Evolutionary conservation across 2,797 vertebrate genomes (phyloP), one percentile per base, ranked within the genome.

Genomic region (Saxicola maurus): DNA sequence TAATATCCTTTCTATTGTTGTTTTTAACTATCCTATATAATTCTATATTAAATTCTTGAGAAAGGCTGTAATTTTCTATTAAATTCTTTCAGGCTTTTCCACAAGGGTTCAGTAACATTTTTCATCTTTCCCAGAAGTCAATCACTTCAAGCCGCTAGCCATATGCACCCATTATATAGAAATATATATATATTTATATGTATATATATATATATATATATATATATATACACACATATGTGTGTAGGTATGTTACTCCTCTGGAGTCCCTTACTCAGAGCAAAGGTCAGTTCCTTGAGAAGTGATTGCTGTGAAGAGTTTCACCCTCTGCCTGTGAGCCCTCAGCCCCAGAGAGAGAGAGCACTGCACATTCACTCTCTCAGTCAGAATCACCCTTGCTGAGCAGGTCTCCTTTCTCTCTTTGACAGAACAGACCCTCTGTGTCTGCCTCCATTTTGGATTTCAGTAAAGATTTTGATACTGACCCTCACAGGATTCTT

Each of bases 41-140:
- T 94, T 93, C 89, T 71, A 86, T 95, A 94, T 95, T 95, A 95
- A 96, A 96, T 96, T 94, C 91, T 95, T 94, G 89, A 93, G 91
- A 89, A 94, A 93, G 62, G 85, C 67, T 92, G 85, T 93, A 93
- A 94, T 94, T 95, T 90, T 92, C 89, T 94, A 88, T 94, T 96
- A 94, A 94, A 95, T 95, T 94, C 77, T 91, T 95, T 74, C 72
- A 76, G 80, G 53, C 56, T 93, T 95, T 94, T 82, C 72, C 87
- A 94, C 80, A 65, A 84, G 91, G 85, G 80, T 64, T 93, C 91
- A 67, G 91, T 91, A 94, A 94, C 67, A 52, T 86, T 94, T 73
- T 93, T 95, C 74, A 87, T 94, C 71, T 73, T 87, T 91, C 89
- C 87, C 80, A 92, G 74, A 89, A 95, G 80, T 87, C 89, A 64